Conservation (phyloP, 1,140 invertebrate genomes). For the Calycopis cecrops region DNA sequence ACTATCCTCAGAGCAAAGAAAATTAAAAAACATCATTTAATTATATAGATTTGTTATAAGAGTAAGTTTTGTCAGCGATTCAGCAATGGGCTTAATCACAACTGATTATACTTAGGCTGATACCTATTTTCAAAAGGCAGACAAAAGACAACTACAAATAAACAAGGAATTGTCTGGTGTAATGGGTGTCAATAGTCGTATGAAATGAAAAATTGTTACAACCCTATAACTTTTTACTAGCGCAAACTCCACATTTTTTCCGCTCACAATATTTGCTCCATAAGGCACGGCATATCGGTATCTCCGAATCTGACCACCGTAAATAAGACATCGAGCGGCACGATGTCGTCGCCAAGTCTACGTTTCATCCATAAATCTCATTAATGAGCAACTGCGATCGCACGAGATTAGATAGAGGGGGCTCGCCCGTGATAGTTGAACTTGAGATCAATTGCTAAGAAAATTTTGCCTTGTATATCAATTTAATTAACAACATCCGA, state of each 20-base stretch:
- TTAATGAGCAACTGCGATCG: slow-evolving; percentile 67
- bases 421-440: slow-evolving; percentile 16
- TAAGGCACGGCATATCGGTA: slow-evolving; percentile 47
- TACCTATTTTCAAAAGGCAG: too few species aligned
- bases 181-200: too few species aligned
- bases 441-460: slow-evolving; percentile 15
- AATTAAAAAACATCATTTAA: too few species aligned
- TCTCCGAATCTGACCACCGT: slow-evolving; percentile 56
- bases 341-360: slow-evolving; percentile 54
- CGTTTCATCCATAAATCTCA: slow-evolving; percentile 66
- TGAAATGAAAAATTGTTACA: too few species aligned
- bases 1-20: too few species aligned
- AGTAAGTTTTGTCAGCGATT: too few species aligned
- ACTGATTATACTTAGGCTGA: too few species aligned
- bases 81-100: too few species aligned
- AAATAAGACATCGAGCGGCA: slow-evolving; percentile 57
- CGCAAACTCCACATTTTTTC: neutral
- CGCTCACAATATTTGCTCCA: slow-evolving; percentile 33
- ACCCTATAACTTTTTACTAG: neutral
- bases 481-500: slow-evolving; percentile 1
- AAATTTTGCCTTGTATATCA: slow-evolving; percentile 16
- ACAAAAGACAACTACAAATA: too few species aligned
- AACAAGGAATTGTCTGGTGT: too few species aligned
- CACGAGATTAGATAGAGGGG: slow-evolving; percentile 54
- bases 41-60: too few species aligned